A percentile compares a stretch with the other conserved stretches of the same genome.
Conservation (phyloP, 2,113 vertebrate species). For the Odontesthes bonariensis region DNA sequence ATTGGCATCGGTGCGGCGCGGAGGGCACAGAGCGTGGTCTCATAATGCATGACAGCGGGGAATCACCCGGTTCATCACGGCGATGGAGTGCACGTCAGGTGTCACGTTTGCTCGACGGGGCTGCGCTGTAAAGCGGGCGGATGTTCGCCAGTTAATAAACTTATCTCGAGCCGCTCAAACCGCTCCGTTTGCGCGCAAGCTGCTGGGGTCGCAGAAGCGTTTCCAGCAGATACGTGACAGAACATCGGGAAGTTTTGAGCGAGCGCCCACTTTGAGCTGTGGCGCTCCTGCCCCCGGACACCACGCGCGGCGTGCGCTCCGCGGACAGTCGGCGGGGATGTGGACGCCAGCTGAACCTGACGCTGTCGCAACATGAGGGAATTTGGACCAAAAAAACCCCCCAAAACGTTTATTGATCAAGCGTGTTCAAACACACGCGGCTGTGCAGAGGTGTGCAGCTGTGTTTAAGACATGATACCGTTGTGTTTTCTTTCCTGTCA, state of each 20-base stretch:
- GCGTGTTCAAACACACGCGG: neutral
- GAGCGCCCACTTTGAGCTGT: neutral
- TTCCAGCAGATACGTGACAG: constrained; percentile 15
- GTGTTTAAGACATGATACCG: neutral
- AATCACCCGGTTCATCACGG: constrained; percentile 1
- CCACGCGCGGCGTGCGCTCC: neutral
- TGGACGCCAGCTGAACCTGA: constrained; percentile 37
- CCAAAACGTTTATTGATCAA: constrained; percentile 27
- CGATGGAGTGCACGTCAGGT: neutral
- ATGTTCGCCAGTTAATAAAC: constrained; percentile 41
- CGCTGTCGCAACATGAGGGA: constrained; percentile 48
- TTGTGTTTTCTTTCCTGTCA: constrained; percentile 1
- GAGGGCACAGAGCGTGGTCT: constrained; percentile 67
- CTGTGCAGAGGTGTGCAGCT: neutral
- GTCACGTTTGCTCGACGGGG: neutral
- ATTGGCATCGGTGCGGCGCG: constrained; percentile 59
- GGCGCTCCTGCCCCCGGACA: neutral
- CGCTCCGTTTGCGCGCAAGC: constrained; percentile 46
- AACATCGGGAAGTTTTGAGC: constrained; percentile 57
- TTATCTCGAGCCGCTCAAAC: constrained; percentile 49
- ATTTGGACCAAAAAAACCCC: constrained; percentile 27
- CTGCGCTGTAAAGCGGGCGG: neutral
- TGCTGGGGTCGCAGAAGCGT: constrained; percentile 52
- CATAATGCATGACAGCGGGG: constrained; percentile 60
- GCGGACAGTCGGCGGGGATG: constrained; percentile 1